Evolutionary conservation across 2,113 vertebrate genomes (phyloP).

Genomic region (Kobus ellipsiprymnus): DNA sequence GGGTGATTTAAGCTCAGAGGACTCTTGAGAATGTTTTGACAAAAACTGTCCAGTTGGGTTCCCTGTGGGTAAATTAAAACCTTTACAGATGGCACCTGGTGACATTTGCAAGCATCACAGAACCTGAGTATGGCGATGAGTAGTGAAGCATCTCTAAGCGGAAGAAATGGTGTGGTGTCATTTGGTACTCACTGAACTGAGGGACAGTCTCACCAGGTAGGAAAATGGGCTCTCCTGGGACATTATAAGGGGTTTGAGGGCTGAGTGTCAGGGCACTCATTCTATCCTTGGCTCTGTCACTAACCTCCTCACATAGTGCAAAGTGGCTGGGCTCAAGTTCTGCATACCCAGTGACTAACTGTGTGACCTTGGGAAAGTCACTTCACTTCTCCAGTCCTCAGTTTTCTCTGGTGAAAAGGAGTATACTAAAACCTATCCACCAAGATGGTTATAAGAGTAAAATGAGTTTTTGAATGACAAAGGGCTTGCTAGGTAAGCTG

Average conservation of each 20-base stretch:
- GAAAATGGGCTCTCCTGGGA: not conserved
- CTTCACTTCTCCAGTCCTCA: not conserved
- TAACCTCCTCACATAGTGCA: not conserved
- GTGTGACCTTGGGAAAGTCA: not conserved
- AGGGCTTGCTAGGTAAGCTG: not conserved
- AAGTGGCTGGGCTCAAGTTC: not conserved
- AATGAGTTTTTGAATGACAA: not conserved
- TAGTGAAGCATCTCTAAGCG: not conserved
- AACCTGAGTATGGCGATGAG: not conserved
- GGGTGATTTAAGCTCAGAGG: not conserved
- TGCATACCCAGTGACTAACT: not conserved
- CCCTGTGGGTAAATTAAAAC: conserved; percentile 45
- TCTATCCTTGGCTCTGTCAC: not conserved
- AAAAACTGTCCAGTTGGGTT: conserved; percentile 37
- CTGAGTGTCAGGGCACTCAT: not conserved
- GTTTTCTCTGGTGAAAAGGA: not conserved
- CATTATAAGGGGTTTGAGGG: not conserved
- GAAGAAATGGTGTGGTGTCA: not conserved
- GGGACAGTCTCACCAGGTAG: not conserved
- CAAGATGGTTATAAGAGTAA: not conserved
- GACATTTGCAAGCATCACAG: conserved; percentile 14
- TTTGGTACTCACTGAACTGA: not conserved
- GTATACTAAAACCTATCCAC: not conserved
- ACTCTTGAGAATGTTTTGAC: not conserved
- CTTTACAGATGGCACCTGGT: not conserved